Percentiles rank a stretch among this genome's conserved stretches.
Evolutionary conservation across 2,113 vertebrate genomes (phyloP).

Genomic region (Serranochromis macrocephalus): DNA sequence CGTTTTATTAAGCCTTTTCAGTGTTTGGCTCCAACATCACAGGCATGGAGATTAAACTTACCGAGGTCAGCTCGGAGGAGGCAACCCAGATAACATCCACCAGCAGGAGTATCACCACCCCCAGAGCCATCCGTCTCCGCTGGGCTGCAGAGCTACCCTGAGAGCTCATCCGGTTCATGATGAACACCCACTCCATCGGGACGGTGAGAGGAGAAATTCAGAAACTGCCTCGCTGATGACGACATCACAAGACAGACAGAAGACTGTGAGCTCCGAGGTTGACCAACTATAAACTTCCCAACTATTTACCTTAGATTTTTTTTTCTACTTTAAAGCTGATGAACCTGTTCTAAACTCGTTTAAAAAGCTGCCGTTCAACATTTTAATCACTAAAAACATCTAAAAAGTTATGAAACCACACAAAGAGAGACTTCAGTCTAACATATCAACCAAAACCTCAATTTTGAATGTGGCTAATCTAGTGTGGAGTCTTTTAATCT

Average conservation of each 20-base stretch:
- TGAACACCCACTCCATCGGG: conserved; percentile 85
- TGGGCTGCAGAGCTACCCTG: conserved; percentile 79
- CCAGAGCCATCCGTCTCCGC: conserved; percentile 84
- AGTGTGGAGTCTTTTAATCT: neutral
- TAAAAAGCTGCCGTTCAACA: fast-evolving
- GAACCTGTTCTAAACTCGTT: neutral
- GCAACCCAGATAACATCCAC: conserved; percentile 97
- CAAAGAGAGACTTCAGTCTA: neutral
- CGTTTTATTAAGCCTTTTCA: neutral
- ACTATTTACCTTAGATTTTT: neutral
- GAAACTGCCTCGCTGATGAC: neutral
- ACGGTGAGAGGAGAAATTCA: neutral
- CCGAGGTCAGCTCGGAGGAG: conserved; percentile 93
- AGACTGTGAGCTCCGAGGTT: neutral
- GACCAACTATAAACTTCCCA: neutral
- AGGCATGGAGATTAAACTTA: conserved; percentile 55
- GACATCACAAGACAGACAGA: neutral
- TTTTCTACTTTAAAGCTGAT: neutral
- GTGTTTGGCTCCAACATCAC: neutral
- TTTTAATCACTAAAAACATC: neutral
- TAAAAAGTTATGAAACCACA: neutral
- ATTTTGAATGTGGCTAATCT: neutral
- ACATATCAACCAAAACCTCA: neutral
- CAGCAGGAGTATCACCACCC: conserved; percentile 87
- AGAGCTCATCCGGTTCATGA: conserved; percentile 90